Evolutionary conservation across 2,888 invertebrate species (phyloP), one percentile per base, ranked within the genome.

Genomic region (Scaptomyza cyrtandrae): DNA sequence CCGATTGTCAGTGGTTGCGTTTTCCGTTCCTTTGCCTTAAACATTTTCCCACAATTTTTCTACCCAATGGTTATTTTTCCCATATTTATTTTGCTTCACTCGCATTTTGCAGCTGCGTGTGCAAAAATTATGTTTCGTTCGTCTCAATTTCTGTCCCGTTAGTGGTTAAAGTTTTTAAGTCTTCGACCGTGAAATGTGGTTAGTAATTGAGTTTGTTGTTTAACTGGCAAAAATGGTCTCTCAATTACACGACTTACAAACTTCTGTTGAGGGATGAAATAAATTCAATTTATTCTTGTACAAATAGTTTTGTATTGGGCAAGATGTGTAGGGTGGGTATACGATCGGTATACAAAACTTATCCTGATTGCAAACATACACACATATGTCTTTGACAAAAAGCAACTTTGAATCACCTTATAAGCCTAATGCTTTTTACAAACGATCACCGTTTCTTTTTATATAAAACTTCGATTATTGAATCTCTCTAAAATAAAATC

Each of bases 1-100:
- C 43, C 70, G 56, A 64, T 65, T 74, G 55, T 66, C 70, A 64
- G 7, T 67, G 78, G 80, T 78, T 80, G 83, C 72, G 77, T 83
- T 75, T 75, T 55, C 43, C 41, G 44, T 44, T 16, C 53, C 39
- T 44, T 56, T 71, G 10, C 41, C 55, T 16, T 29, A 13, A 13
- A 7, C 44, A 10, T 13, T 24, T 44, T 44, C 45, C n/a, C 50
- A 35, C 50, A 33, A 33, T 33, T 41, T 16, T 3, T 3, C 39
- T 37, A 11, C 19, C 33, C 19, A 19, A n/a, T 50, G 52, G 58
- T 62, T 19, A 59, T 56, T 60, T 64, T 66, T 50, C 50, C 52
- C 65, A 60, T 79, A 64, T 75, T 79, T 71, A 65, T 67, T 67
- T 66, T 44, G 54, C 66, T 59, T 66, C 44, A 61, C 16, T 59